Base-by-base conservation (phyloP, 2,113 vertebrate genomes). In the Daubentonia madagascariensis region DNA sequence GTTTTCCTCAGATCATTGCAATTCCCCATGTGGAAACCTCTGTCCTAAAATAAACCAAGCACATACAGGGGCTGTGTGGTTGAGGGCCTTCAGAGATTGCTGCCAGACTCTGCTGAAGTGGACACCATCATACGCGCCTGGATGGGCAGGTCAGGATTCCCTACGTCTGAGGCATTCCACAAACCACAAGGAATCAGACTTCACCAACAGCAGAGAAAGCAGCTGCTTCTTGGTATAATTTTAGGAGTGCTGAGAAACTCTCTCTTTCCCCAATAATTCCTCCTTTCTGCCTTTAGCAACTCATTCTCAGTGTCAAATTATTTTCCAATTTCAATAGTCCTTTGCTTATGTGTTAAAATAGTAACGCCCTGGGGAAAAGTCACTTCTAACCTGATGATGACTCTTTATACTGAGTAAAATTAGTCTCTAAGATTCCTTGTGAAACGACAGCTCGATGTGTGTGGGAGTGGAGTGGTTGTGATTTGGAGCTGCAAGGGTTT, bases 121-220 rank as follows among this genome's bases (percentile, higher is more conserved):
- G 23, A 12, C 0, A 1, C 5, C 12, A 5, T 11, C 18, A 9
- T 3, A 12, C 3, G 30, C 12, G 4, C 43, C 43, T 28, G 59
- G 43, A 6, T 57, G 4, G 3, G 9, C 16, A 52, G 28, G 35
- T 1, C 11, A 72, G 10, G 72, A 7, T 32, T 59, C 28, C 45
- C n/a, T 22, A 3, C 8, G 5, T 43, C 40, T 20, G 1, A 67
- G 37, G 8, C 13, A 0, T 23, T 8, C 32, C 16, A 8, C 18
- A 52, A 3, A 57, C 52, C 5, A 5, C 0, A 1, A 20, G n/a
- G 18, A 86, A 16, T n/a, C 48, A 35, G 68, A 17, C 50, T 70
- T 85, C 2, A 1, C 32, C 28, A 6, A 22, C 14, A 43, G 45
- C 35, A 52, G n/a, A 43, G 52, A 43, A 35, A 48, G 45, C 17